Evolutionary conservation across 2,113 vertebrate species (phyloP).

Genomic region (Microtus richardsoni): DNA sequence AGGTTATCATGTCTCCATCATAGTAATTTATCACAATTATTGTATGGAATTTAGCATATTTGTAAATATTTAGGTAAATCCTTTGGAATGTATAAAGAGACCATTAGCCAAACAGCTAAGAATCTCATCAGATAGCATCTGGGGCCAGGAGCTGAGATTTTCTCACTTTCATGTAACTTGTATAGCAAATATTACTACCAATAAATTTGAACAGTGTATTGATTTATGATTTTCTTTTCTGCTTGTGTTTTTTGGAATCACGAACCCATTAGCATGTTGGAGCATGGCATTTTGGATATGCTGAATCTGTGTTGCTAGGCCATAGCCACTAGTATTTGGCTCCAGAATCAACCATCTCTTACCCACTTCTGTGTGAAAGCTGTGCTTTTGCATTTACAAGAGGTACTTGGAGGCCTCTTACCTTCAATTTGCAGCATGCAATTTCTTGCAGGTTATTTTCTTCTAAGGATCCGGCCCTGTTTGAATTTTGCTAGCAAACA

Average conservation of each 20-base stretch:
- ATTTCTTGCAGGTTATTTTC: background rate
- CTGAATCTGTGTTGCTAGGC: background rate
- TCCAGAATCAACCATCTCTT: background rate
- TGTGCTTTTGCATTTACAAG: background rate
- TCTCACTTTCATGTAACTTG: background rate
- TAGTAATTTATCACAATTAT: background rate
- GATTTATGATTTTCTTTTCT: background rate
- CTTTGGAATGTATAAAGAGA: background rate
- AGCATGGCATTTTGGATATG: background rate
- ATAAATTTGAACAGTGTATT: background rate
- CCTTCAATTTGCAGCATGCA: background rate
- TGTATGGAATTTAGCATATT: background rate
- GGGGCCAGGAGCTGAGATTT: background rate
- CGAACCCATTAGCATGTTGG: background rate
- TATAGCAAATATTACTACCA: too few species aligned
- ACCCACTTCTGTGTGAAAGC: background rate
- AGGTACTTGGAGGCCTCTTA: background rate
- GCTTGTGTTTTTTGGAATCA: background rate
- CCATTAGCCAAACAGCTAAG: background rate
- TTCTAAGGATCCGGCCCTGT: background rate
- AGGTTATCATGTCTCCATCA: background rate
- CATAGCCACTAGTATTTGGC: too few species aligned
- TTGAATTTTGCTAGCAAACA: constrained; percentile 11
- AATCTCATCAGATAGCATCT: background rate
- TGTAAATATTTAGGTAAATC: background rate